A percentile compares a stretch with the other conserved stretches of the same genome.
phyloP scores from a whole-genome alignment of 2,113 vertebrate species.

The Urocynchramus pylzowi region DNA sequence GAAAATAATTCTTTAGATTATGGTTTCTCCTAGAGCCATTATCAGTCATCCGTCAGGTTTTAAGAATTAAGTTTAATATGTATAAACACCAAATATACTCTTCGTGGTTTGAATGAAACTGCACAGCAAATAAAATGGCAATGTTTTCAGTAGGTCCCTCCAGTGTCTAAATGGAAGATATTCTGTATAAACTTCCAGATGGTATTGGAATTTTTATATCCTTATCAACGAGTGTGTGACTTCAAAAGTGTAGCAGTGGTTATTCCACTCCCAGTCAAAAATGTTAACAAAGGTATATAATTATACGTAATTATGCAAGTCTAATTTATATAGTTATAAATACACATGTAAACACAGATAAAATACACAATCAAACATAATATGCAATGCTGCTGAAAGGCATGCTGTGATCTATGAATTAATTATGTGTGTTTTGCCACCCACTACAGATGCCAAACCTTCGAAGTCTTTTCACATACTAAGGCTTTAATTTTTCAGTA shows the following conservation, averaged over 20 bases:
- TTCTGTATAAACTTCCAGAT: neutral
- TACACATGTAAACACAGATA: neutral
- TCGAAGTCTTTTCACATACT: neutral
- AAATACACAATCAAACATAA: neutral
- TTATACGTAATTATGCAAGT: neutral
- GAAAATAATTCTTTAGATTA: neutral
- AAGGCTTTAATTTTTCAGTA: neutral
- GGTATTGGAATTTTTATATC: neutral
- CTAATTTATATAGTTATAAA: neutral
- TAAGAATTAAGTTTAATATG: neutral
- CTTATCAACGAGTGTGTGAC: neutral
- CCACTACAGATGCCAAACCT: neutral
- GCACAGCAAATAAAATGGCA: neutral
- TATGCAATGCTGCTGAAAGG: neutral
- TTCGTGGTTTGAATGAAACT: neutral
- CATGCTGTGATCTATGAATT: neutral
- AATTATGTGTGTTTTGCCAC: neutral
- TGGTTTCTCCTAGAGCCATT: neutral
- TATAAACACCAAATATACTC: neutral
- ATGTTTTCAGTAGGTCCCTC: neutral
- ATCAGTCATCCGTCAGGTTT: neutral
- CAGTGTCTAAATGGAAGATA: neutral
- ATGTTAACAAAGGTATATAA: neutral
- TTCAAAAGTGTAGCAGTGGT: neutral
- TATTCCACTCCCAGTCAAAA: neutral